Conservation (phyloP, 2,797 vertebrate species). For the Aselliscus stoliczkanus region DNA sequence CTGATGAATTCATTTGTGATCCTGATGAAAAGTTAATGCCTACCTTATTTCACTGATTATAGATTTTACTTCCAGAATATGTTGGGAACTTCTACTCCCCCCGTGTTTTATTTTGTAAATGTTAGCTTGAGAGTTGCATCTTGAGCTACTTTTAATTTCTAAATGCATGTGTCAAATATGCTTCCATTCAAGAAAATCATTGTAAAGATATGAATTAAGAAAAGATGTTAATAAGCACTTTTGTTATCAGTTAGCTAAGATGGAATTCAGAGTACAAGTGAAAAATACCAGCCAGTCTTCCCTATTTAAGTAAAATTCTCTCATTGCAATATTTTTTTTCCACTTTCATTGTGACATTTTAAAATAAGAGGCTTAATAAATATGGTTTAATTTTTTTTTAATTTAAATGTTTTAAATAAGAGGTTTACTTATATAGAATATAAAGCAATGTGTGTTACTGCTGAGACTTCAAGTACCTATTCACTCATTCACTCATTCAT, state of each 20-base stretch:
- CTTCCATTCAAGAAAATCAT: conserved; percentile 23
- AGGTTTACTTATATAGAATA: background rate
- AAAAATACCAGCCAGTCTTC: background rate
- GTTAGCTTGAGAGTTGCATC: conserved; percentile 50
- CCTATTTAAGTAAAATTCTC: conserved; percentile 17
- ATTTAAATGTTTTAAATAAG: conserved; percentile 7
- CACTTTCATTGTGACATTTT: background rate
- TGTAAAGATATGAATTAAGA: conserved; percentile 42
- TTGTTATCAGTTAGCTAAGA: conserved; percentile 28
- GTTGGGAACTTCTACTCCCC: background rate
- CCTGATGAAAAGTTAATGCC: background rate
- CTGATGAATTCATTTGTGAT: background rate
- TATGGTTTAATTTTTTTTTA: background rate
- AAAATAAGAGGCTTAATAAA: conserved; percentile 22
- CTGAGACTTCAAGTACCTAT: background rate
- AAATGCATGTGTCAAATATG: background rate
- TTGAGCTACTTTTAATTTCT: background rate
- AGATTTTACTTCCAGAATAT: background rate
- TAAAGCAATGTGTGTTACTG: background rate
- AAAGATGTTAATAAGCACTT: background rate
- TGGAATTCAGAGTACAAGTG: conserved; percentile 6
- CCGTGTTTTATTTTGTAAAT: background rate
- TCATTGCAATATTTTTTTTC: background rate
- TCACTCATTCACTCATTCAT: background rate
- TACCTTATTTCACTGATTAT: background rate